These are phyloP conservation scores for Eriosoma lanigerum DNA, from an alignment of 1,140 invertebrate species.

Conservation along the genomic window DNA sequence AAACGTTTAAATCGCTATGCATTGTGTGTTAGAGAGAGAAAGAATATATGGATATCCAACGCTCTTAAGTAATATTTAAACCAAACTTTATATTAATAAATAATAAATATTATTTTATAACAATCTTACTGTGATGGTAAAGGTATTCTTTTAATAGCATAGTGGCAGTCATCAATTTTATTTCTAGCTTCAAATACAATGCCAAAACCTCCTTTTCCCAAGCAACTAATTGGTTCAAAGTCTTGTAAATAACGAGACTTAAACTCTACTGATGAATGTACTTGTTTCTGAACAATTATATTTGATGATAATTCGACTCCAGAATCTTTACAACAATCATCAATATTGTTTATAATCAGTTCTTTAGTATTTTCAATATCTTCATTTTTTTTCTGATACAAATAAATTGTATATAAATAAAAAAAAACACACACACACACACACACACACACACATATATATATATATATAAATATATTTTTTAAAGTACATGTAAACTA, in stretches of 20 bases:
- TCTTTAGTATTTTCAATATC: slow-evolving; percentile 6
- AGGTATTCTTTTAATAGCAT: slow-evolving; percentile 93
- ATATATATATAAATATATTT: neutral
- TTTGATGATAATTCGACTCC: slow-evolving; percentile 9
- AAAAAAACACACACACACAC: neutral
- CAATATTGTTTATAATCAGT: neutral
- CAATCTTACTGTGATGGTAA: slow-evolving; percentile 75
- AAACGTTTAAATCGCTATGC: too few species aligned
- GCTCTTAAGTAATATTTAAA: too few species aligned
- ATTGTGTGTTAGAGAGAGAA: too few species aligned
- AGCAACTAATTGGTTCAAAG: slow-evolving; percentile 79
- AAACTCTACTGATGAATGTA: slow-evolving; percentile 54
- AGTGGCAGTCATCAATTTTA: slow-evolving; percentile 90
- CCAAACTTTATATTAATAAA: too few species aligned
- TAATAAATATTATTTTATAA: neutral
- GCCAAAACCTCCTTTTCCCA: slow-evolving; percentile 95
- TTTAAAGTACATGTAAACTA: too few species aligned
- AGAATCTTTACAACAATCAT: slow-evolving; percentile 57
- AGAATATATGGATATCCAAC: too few species aligned
- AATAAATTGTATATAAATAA: neutral
- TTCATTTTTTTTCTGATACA: slow-evolving; percentile 19
- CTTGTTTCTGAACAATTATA: slow-evolving; percentile 16
- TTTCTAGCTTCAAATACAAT: slow-evolving; percentile 95
- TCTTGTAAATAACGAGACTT: slow-evolving; percentile 79
- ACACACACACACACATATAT: too few species aligned